A percentile compares a stretch with the other conserved stretches of the same genome.
These are phyloP conservation scores for Halichoerus grypus DNA, from an alignment of 2,113 vertebrate species.

Conservation along the genomic window DNA sequence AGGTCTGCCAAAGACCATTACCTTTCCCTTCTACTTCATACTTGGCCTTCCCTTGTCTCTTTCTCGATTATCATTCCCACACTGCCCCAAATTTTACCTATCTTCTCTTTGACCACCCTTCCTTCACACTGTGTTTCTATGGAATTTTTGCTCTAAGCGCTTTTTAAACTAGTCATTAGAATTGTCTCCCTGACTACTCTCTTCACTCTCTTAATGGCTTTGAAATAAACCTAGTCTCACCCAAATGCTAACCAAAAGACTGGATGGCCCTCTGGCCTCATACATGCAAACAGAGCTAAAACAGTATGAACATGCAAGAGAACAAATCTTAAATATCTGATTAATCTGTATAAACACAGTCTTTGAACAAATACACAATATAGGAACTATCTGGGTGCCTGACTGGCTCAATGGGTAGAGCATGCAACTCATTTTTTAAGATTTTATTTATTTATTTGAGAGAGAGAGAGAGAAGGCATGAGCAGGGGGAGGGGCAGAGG, in stretches of 20 bases:
- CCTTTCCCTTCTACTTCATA: not conserved
- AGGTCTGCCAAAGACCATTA: not conserved
- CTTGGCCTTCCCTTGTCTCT: not conserved
- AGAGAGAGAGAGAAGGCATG: not conserved
- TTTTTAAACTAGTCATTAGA: constrained; percentile 30
- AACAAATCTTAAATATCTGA: not conserved
- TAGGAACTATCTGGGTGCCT: not conserved
- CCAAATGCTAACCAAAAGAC: not conserved
- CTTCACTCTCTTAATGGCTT: not conserved
- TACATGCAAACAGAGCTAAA: not conserved
- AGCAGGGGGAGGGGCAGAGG: not conserved
- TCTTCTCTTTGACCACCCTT: not conserved
- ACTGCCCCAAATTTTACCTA: not conserved
- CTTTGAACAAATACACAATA: not conserved
- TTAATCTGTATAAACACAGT: not conserved
- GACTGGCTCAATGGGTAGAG: not conserved
- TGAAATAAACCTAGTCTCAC: constrained; percentile 25
- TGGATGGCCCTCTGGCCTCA: not conserved
- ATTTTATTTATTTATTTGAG: not conserved
- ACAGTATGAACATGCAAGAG: not conserved
- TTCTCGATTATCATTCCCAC: not conserved
- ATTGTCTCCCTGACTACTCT: not conserved
- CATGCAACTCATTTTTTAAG: not conserved
- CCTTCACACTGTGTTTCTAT: not conserved
- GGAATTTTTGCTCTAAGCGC: not conserved